These are phyloP conservation scores for Alethe diademata DNA, from an alignment of 2,113 vertebrate species.

Conservation along the genomic window DNA sequence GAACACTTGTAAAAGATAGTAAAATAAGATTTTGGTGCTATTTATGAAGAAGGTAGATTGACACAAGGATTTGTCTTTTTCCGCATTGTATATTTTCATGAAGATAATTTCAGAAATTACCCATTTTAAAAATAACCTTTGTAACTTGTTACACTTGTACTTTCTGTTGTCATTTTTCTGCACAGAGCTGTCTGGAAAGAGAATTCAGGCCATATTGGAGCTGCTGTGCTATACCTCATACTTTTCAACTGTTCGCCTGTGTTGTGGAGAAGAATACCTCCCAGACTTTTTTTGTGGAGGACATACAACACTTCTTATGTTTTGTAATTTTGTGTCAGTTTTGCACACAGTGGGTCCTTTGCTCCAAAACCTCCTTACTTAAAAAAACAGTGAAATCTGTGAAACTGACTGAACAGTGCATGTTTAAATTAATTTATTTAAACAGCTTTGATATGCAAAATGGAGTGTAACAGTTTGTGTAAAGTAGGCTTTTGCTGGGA, in stretches of 20 bases:
- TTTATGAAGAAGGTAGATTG: background rate
- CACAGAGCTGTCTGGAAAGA: background rate
- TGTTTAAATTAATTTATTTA: background rate
- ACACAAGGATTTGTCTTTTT: background rate
- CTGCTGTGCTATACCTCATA: background rate
- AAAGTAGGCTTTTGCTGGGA: background rate
- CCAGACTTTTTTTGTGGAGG: background rate
- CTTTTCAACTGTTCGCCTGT: background rate
- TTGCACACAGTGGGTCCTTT: background rate
- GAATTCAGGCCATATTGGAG: background rate
- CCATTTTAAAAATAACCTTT: background rate
- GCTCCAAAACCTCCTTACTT: background rate
- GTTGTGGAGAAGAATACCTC: background rate
- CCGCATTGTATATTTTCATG: fast-evolving
- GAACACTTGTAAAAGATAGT: background rate
- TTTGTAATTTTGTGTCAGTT: background rate
- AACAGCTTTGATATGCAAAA: background rate
- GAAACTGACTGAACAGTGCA: background rate
- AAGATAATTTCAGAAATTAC: background rate
- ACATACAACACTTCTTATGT: too few species aligned
- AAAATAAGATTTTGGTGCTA: background rate
- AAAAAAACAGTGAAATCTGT: background rate
- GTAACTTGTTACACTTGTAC: background rate
- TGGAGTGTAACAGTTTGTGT: background rate
- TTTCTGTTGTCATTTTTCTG: background rate